Conservation (phyloP, 2,113 vertebrate genomes). For the human region GRCh38 chr6:37076001-37076500, state of each 20-base stretch:
- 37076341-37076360: background rate
- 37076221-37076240: background rate
- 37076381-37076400: background rate
- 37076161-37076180: no score
- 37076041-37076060: no score
- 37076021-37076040: no score
- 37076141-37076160: no score
- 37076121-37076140: fast-evolving
- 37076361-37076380: background rate
- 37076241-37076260: background rate
- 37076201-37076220: background rate
- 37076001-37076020: no score
- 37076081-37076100: no score
- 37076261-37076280: background rate
- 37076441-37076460: slow-evolving; percentile 31
- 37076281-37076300: background rate
- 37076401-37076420: background rate
- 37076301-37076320: background rate
- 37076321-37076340: background rate
- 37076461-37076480: slow-evolving; percentile 4
- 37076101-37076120: no score
- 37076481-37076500: slow-evolving; percentile 1
- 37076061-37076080: no score
- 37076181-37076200: background rate
- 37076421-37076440: slow-evolving; percentile 22